Conservation (phyloP, 2,888 invertebrate genomes). For the Euproctis similis region DNA sequence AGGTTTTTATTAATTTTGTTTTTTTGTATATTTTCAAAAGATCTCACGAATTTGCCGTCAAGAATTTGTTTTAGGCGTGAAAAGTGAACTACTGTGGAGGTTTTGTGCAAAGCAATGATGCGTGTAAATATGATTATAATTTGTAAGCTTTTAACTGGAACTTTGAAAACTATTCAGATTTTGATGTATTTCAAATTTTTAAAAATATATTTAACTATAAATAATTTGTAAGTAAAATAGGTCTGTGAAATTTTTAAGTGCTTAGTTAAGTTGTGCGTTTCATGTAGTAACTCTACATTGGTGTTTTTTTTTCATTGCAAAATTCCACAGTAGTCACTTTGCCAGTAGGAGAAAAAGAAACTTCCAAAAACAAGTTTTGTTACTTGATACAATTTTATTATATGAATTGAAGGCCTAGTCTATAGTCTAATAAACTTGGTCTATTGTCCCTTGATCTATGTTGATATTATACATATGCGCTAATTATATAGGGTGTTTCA, state of each 20-base stretch:
- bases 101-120: slow-evolving; percentile 14
- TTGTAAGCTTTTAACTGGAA: no score
- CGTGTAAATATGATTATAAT: no score
- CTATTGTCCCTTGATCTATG: no score
- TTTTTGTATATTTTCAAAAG: slow-evolving; percentile 54
- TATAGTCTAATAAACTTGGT: no score
- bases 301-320: slow-evolving; percentile 1
- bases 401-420: slow-evolving; percentile 23
- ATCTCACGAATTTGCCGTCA: slow-evolving; percentile 63
- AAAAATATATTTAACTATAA: no score
- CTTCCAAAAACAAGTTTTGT: slow-evolving; percentile 26
- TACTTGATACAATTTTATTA: slow-evolving; percentile 22
- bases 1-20: slow-evolving; percentile 41
- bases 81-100: slow-evolving; percentile 30
- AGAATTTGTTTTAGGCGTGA: slow-evolving; percentile 30
- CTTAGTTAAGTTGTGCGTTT: no score
- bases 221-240: no score
- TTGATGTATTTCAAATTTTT: no score
- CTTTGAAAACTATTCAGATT: no score
- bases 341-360: slow-evolving; percentile 22
- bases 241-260: no score
- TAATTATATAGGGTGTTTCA: not conserved
- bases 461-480: no score
- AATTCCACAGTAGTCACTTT: slow-evolving; percentile 21
- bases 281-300: no score